These are phyloP conservation scores for Albula glossodonta DNA, from an alignment of 2,113 vertebrate genomes.

Conservation along the genomic window DNA sequence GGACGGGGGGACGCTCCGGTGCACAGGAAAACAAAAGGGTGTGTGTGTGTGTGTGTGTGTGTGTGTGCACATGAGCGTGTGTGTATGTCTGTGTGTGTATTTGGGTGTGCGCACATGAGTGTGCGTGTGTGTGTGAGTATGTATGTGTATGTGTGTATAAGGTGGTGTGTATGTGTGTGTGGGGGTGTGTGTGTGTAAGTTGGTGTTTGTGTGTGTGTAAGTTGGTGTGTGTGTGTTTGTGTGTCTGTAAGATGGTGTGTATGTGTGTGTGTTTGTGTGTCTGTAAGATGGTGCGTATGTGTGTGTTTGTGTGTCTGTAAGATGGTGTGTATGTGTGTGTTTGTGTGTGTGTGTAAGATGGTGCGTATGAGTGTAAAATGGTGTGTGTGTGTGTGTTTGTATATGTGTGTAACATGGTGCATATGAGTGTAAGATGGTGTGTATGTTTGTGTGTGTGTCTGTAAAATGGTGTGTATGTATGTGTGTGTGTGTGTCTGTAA, in stretches of 20 bases:
- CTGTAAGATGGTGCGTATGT: not conserved
- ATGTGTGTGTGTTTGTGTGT: not conserved
- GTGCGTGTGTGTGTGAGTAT: not conserved
- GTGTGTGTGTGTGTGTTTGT: too few relatives aligned
- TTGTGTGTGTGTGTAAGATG: too few relatives aligned
- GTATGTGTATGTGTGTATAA: not conserved
- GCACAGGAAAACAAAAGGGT: not conserved
- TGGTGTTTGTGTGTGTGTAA: not conserved
- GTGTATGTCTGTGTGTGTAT: not conserved
- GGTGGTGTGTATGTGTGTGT: not conserved
- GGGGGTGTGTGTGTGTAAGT: not conserved
- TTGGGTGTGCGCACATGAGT: conserved; percentile 2
- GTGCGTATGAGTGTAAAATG: too few relatives aligned
- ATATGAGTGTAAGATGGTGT: too few relatives aligned
- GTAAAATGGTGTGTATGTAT: too few relatives aligned
- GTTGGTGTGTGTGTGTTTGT: not conserved
- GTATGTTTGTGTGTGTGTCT: too few relatives aligned
- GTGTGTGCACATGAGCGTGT: not conserved
- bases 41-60: not conserved
- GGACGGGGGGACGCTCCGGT: not conserved
- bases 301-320: not conserved
- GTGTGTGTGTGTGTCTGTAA: too few relatives aligned
- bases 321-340: too few relatives aligned
- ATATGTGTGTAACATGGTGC: too few relatives aligned
- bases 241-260: not conserved